These are phyloP conservation scores for Glaucomys volans DNA, from an alignment of 2,113 vertebrate genomes.

Conservation along the genomic window DNA sequence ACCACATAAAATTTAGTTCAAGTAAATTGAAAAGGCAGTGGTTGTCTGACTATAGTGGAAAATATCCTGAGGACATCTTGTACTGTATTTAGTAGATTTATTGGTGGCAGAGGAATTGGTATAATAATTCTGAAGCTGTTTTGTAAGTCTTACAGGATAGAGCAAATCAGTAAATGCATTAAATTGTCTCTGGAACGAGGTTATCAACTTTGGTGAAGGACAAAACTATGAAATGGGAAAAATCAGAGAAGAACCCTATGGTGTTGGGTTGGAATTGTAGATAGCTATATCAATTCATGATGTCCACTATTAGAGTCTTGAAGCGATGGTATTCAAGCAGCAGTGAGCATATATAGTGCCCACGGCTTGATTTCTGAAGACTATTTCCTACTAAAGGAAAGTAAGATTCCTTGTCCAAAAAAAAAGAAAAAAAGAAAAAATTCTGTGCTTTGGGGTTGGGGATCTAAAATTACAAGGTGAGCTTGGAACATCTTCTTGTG, in stretches of 20 bases:
- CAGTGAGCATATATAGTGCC: background rate
- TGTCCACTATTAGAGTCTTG: background rate
- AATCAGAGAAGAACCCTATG: background rate
- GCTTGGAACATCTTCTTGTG: background rate
- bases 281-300: background rate
- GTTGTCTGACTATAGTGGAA: background rate
- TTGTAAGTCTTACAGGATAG: background rate
- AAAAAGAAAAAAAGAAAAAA: background rate
- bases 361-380: background rate
- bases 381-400: background rate
- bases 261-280: background rate
- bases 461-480: background rate
- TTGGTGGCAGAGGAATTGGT: background rate
- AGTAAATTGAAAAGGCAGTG: background rate
- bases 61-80: background rate
- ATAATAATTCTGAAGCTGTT: background rate
- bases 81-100: background rate
- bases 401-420: background rate
- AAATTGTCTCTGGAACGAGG: background rate
- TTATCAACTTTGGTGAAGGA: background rate
- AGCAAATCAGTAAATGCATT: background rate
- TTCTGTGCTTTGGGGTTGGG: background rate
- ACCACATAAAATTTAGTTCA: background rate
- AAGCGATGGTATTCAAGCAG: background rate
- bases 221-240: background rate